phyloP scores from a whole-genome alignment of 2,797 vertebrate genomes.

The Xenentodon cancila region DNA sequence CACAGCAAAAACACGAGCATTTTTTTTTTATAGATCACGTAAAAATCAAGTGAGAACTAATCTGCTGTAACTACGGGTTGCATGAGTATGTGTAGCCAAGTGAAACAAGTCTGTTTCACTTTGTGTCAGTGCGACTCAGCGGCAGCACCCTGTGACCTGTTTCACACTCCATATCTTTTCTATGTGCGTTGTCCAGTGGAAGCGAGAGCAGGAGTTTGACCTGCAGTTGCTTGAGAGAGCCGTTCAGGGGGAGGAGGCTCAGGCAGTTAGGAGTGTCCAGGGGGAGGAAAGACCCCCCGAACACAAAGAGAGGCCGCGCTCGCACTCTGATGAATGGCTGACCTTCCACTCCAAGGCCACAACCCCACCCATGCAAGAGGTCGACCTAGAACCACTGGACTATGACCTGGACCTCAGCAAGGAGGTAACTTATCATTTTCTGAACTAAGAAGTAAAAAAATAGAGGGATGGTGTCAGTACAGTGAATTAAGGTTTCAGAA shows the following conservation, averaged over 20 bases:
- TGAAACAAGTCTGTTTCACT: conserved; percentile 28
- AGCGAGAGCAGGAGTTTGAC: conserved; percentile 98
- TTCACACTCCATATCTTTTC: conserved; percentile 44
- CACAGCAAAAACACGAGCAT: not conserved
- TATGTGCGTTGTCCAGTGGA: conserved; percentile 88
- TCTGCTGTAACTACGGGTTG: conserved; percentile 16
- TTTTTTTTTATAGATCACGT: conserved; percentile 16
- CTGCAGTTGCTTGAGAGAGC: conserved; percentile 95
- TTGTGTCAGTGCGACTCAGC: conserved; percentile 18
- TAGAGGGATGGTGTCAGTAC: not conserved
- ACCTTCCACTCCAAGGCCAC: conserved; percentile 80
- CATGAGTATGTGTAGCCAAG: conserved; percentile 23
- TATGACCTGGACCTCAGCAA: conserved; percentile 94
- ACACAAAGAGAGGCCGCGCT: conserved; percentile 84
- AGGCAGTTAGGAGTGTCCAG: conserved; percentile 86
- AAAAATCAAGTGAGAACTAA: conserved; percentile 9
- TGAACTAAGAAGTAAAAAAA: not conserved
- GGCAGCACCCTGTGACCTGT: conserved; percentile 22
- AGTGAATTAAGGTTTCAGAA: not conserved
- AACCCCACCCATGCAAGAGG: conserved; percentile 81
- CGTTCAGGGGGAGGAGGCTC: conserved; percentile 87
- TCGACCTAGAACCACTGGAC: conserved; percentile 90
- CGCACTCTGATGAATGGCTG: conserved; percentile 92
- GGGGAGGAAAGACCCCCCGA: conserved; percentile 88
- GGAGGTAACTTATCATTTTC: conserved; percentile 82